Base-by-base conservation (phyloP, 2,797 vertebrate genomes). In the Catharus ustulatus region DNA sequence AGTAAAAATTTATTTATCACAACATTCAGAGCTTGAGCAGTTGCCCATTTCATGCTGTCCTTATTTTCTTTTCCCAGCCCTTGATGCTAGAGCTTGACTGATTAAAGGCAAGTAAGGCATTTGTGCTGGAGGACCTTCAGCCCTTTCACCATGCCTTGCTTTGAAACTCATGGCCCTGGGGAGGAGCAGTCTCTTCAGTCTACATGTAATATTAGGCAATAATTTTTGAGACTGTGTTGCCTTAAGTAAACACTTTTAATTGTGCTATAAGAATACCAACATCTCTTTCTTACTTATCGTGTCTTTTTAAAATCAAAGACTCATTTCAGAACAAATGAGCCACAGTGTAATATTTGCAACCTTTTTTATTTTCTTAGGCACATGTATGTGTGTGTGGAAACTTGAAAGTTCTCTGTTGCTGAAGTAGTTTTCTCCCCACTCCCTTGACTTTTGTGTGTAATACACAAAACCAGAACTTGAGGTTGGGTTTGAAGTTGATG, bases 201-300 rank as follows among this genome's bases (percentile, higher is more conserved):
- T 42, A 34, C 32, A 1, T 90, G 69, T 84, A 77, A 66, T 2
- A 6, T 42, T 9, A 13, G 54, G 45, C 64, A 51, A 4, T 84
- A 30, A 59, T 90, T 94, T 95, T 81, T 87, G 45, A 94, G 72
- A 38, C 54, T 63, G 27, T 43, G 34, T 83, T 95, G 74, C 78
- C 85, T 73, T 91, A 82, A 93, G 75, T 88, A 86, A 94, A 87
- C 42, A 61, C 29, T 73, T 63, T 2, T 43, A 86, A 74, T 93
- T 77, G 17, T 40, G 26, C 17, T 55, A 2, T 5, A 81, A 90
- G 69, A 93, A 73, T 36, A 38, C 10, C 38, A 62, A 42, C 40
- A 20, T 84, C 38, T 38, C 49, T 55, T 43, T 77, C 67, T 21
- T 55, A n/a, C 13, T 69, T 73, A 34, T 10, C 18, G 17, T 13